Percentiles rank a stretch among this genome's conserved stretches.
phyloP scores from a whole-genome alignment of 2,888 invertebrate genomes.

The Liodrosophila aerea region DNA sequence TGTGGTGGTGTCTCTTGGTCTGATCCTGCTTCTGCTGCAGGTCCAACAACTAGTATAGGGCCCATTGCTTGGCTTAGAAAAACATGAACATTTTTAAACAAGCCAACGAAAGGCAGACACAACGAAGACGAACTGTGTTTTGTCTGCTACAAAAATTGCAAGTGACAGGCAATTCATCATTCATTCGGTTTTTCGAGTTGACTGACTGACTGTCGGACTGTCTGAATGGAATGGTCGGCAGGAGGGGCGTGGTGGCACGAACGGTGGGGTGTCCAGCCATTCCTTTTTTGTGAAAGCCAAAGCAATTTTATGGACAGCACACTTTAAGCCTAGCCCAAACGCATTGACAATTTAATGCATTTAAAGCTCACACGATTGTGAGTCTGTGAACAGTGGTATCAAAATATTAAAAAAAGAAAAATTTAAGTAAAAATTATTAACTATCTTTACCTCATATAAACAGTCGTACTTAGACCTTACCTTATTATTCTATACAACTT shows the following conservation, averaged over 20 bases:
- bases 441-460: too few relatives aligned
- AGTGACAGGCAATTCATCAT: constrained; percentile 79
- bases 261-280: constrained; percentile 24
- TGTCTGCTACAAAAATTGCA: constrained; percentile 76
- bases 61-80: constrained; percentile 48
- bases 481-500: too few relatives aligned
- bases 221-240: constrained; percentile 35
- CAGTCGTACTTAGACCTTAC: too few relatives aligned
- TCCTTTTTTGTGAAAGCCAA: constrained; percentile 64
- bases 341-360: constrained; percentile 74
- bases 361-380: constrained; percentile 58
- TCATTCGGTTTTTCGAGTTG: constrained; percentile 68
- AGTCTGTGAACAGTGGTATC: constrained; percentile 1
- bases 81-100: constrained; percentile 73
- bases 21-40: not conserved
- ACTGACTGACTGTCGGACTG: constrained; percentile 42
- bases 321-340: constrained; percentile 59
- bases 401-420: not conserved
- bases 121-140: constrained; percentile 55
- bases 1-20: not conserved
- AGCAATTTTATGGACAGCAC: constrained; percentile 66
- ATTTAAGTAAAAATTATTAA: not conserved
- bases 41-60: not conserved
- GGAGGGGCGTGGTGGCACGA: constrained; percentile 27
- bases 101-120: constrained; percentile 45